phyloP scores from a whole-genome alignment of 2,888 invertebrate genomes.

The Gymnosoma rotundatum region DNA sequence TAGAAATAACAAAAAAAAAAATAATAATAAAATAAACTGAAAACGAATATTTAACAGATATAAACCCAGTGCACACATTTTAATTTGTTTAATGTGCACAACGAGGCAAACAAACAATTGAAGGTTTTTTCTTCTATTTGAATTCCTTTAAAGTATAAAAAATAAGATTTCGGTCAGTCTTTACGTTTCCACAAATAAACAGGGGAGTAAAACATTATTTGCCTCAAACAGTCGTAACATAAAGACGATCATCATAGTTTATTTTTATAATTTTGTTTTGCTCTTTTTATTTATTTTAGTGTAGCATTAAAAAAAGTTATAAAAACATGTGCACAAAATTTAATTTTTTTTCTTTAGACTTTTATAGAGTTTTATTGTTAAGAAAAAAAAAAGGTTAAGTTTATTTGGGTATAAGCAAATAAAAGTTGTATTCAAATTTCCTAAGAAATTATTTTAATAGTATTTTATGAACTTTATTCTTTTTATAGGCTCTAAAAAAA shows the following conservation, averaged over 20 bases:
- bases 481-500: no score
- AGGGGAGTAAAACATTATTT: neutral
- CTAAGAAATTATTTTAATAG: no score
- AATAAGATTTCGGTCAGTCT: slow-evolving; percentile 39
- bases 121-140: slow-evolving; percentile 4
- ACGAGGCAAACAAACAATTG: slow-evolving; percentile 23
- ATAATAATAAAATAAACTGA: neutral
- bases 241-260: slow-evolving; percentile 16
- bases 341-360: no score
- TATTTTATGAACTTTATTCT: no score
- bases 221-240: neutral
- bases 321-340: no score
- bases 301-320: no score
- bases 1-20: neutral
- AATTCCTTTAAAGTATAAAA: slow-evolving; percentile 19
- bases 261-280: neutral
- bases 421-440: no score
- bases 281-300: no score
- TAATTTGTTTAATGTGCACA: slow-evolving; percentile 45
- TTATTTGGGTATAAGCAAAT: no score
- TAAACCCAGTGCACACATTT: slow-evolving; percentile 7
- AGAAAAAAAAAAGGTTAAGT: no score
- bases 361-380: no score
- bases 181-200: neutral
- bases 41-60: neutral